Evolutionary conservation across 2,797 vertebrate genomes (phyloP).

Genomic region (Chiloscyllium punctatum): DNA sequence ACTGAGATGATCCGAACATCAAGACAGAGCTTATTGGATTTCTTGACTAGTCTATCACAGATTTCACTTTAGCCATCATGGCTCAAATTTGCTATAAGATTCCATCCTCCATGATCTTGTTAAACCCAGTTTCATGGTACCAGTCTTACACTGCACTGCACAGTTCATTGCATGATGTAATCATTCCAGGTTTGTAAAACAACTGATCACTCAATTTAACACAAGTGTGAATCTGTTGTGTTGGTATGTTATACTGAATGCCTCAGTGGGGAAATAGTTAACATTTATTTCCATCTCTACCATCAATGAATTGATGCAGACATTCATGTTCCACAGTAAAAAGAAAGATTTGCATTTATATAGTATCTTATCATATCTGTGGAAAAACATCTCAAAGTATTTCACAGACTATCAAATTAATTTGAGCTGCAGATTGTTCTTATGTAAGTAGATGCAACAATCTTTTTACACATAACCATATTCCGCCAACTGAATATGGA

Average conservation of each 20-base stretch:
- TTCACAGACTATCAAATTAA: background rate
- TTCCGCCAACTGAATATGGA: background rate
- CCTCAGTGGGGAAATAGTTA: background rate
- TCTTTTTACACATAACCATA: background rate
- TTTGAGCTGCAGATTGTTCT: background rate
- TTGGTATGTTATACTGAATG: background rate
- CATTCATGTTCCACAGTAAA: background rate
- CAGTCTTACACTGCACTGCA: background rate
- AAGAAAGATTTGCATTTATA: slow-evolving; percentile 2
- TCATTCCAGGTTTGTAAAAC: background rate
- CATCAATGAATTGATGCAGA: background rate
- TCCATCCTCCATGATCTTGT: too few relatives aligned
- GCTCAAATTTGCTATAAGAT: too few relatives aligned
- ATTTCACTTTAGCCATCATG: too few relatives aligned
- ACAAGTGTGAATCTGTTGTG: background rate
- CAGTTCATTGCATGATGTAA: background rate
- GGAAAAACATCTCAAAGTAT: slow-evolving; percentile 4
- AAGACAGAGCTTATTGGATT: too few relatives aligned
- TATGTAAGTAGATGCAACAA: background rate
- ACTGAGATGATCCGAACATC: too few relatives aligned
- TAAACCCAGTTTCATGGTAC: background rate
- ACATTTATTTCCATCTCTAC: background rate
- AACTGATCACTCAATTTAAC: background rate
- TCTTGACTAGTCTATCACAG: too few relatives aligned
- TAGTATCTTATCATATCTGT: background rate